A percentile compares a stretch with the other conserved stretches of the same genome.
Conservation (phyloP, 2,113 vertebrate genomes). For the Gymnogyps californianus region DNA sequence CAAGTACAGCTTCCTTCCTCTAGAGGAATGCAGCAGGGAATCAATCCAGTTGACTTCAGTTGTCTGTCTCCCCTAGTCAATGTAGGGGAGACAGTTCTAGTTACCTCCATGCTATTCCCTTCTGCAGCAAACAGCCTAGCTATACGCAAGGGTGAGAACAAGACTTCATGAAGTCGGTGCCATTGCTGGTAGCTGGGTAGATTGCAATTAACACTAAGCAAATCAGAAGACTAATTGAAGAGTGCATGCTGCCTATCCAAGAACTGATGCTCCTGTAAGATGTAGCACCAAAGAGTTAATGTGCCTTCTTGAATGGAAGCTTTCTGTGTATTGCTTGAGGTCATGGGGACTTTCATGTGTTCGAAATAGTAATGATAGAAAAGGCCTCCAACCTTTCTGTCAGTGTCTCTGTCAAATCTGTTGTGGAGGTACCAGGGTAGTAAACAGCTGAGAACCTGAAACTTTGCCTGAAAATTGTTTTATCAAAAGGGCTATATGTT, state of each 20-base stretch:
- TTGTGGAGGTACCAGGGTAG: background rate
- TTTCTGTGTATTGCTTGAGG: background rate
- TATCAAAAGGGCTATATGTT: background rate
- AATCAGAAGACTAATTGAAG: background rate
- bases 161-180: background rate
- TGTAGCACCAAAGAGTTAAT: background rate
- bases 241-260: background rate
- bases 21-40: background rate
- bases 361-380: background rate
- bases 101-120: background rate
- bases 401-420: background rate
- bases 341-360: background rate
- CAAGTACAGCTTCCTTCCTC: background rate
- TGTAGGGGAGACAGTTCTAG: background rate
- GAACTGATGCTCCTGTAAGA: background rate
- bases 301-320: background rate
- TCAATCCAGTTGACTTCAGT: background rate
- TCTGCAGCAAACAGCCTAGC: background rate
- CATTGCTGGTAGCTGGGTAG: background rate
- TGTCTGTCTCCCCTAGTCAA: background rate
- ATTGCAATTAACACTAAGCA: conserved; percentile 5
- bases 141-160: background rate
- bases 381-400: background rate
- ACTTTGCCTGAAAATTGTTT: background rate
- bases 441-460: background rate